Evolutionary conservation across 2,797 vertebrate genomes (phyloP).

Genomic region (Chromobotia macracanthus): DNA sequence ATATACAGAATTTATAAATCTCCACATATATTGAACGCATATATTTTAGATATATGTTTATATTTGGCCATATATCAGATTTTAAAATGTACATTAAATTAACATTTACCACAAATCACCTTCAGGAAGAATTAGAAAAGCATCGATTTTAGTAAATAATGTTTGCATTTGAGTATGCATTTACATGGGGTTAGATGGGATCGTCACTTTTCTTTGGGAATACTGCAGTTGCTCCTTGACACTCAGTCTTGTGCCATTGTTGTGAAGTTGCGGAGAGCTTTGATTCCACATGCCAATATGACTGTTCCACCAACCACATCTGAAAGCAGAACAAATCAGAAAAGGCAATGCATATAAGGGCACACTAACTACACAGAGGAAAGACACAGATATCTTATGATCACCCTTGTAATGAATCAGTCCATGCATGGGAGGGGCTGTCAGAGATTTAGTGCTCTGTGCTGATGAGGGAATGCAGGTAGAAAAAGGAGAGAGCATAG

Average conservation of each 20-base stretch:
- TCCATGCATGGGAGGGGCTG: slow-evolving; percentile 5
- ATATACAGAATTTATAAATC: too few species aligned
- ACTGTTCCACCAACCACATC: not conserved
- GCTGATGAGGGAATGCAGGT: slow-evolving; percentile 34
- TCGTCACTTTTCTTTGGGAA: not conserved
- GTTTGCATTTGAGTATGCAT: too few species aligned
- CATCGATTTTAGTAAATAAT: too few species aligned
- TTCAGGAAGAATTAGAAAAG: too few species aligned
- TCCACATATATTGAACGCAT: too few species aligned
- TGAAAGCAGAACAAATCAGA: slow-evolving; percentile 46
- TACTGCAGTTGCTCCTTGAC: slow-evolving; percentile 13
- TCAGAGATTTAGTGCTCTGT: slow-evolving; percentile 43
- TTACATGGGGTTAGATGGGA: too few species aligned
- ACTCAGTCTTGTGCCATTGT: not conserved
- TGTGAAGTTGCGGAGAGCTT: slow-evolving; percentile 34
- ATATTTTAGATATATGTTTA: too few species aligned
- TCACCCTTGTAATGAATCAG: slow-evolving; percentile 22
- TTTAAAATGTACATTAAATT: too few species aligned
- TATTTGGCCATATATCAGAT: too few species aligned
- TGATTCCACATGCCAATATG: slow-evolving; percentile 37
- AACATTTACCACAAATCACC: too few species aligned
- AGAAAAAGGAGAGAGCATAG: slow-evolving; percentile 26
- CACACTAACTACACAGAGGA: slow-evolving; percentile 35
- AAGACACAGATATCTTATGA: slow-evolving; percentile 21
- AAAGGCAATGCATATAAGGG: slow-evolving; percentile 27